phyloP scores from a whole-genome alignment of 2,888 invertebrate species.

The Temnothorax rugatulus region DNA sequence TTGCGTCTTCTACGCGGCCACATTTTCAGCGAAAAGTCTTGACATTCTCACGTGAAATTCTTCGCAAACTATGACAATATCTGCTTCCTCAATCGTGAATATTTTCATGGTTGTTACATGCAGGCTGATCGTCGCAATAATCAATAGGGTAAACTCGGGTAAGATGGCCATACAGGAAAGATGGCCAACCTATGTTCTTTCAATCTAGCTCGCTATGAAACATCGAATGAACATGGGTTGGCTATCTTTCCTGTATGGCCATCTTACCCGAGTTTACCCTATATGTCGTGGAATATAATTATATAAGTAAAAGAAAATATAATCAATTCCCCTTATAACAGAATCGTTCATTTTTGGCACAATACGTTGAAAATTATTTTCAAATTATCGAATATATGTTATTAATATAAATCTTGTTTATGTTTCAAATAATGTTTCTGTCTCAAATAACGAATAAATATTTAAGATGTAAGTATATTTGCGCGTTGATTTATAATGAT shows the following conservation, averaged over 20 bases:
- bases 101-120: conserved; percentile 13
- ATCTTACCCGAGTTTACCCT: no score
- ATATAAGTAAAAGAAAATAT: not conserved
- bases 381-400: not conserved
- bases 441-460: not conserved
- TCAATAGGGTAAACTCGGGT: no score
- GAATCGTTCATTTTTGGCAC: not conserved
- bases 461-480: not conserved
- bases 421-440: not conserved
- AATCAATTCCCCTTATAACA: not conserved
- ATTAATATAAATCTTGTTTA: not conserved
- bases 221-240: no score
- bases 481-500: not conserved
- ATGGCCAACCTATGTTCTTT: no score
- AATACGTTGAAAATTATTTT: not conserved
- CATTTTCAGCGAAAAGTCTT: conserved; percentile 60
- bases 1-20: conserved; percentile 51
- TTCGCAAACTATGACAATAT: conserved; percentile 24
- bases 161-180: no score
- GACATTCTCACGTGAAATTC: conserved; percentile 61
- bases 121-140: not conserved
- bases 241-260: no score
- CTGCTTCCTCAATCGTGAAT: conserved; percentile 38
- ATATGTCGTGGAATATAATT: not conserved
- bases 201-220: no score